Evolutionary conservation across 2,888 invertebrate species (phyloP), one percentile per base, ranked within the genome.

Genomic region (Brachyptera risi): DNA sequence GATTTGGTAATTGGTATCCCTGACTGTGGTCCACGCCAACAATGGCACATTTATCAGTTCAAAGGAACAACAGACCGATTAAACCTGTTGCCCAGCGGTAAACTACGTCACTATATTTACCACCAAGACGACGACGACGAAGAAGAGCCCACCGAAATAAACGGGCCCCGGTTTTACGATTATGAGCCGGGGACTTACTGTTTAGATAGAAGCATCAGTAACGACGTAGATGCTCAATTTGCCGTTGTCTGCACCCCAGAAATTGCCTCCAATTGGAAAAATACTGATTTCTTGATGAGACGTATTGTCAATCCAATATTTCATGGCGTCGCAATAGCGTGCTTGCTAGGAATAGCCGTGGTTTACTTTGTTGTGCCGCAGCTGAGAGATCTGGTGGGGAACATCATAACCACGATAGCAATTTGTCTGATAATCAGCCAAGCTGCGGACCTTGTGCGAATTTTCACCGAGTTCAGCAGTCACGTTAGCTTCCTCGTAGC

Each of bases 291-390:
- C 71, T 71, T 92, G 17, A 81, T 92, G 78, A 82, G 82, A 62
- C 87, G 88, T 74, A 80, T 91, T 56, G 73, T 92, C 0, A 89
- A 88, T 75, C 90, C 92, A 9, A 77, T 87, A 50, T 88, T 88
- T 65, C 90, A 90, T 74, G 83, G 83, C 0, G 80, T 90, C 56
- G 81, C 88, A 13, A 85, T 92, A 68, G 76, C 84, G 49, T 82
- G 88, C 65, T 83, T 87, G 67, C 74, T 91, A 58, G 72, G 85
- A 13, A 84, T 90, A 37, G 88, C 91, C 3, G 82, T 91, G 49
- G 83, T 91, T 64, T 92, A 92, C 71, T 92, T 92, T 74, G 84
- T 92, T 38, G 76, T 92, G 71, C 91, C 92, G 13, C 90, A 91
- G 56, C 75, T 92, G 60, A 78, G 90, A 71, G 91, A 92, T 76